A percentile compares a stretch with the other conserved stretches of the same genome.
Evolutionary conservation across 1,140 invertebrate genomes (phyloP).

Genomic region (Papilio aristodemus): DNA sequence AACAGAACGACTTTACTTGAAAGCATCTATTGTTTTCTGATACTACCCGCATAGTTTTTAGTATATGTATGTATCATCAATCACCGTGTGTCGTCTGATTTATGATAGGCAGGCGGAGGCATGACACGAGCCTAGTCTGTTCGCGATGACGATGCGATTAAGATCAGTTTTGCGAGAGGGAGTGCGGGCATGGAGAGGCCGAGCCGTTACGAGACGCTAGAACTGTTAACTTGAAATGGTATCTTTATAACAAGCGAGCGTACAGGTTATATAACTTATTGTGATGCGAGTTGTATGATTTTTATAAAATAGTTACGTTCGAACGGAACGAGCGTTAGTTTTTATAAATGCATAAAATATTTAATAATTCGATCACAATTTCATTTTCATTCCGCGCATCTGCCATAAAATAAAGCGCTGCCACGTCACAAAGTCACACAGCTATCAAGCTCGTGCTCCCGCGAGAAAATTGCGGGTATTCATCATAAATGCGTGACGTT

Average conservation of each 20-base stretch:
- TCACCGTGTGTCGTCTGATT: constrained; percentile 73
- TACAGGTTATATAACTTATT: constrained; percentile 15
- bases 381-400: constrained; percentile 37
- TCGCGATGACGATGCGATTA: constrained; percentile 73
- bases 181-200: constrained; percentile 41
- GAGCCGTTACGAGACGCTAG: constrained; percentile 51
- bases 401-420: constrained; percentile 42
- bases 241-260: constrained; percentile 44
- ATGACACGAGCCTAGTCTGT: constrained; percentile 65
- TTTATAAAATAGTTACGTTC: too few relatives aligned
- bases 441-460: constrained; percentile 64
- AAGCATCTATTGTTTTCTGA: background rate
- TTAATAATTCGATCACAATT: constrained; percentile 9
- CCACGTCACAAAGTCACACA: constrained; percentile 50
- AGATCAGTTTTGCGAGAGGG: constrained; percentile 40
- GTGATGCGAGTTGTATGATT: too few relatives aligned
- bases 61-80: constrained; percentile 56
- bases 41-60: constrained; percentile 1
- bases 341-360: constrained; percentile 15
- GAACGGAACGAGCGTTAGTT: too few relatives aligned
- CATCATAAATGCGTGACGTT: constrained; percentile 79
- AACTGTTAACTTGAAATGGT: constrained; percentile 44
- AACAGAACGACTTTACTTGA: background rate
- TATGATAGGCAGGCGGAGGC: constrained; percentile 66
- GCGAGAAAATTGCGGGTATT: constrained; percentile 78